These are phyloP conservation scores for Dryocosmus kuriphilus DNA, from an alignment of 2,888 invertebrate genomes.

Conservation along the genomic window DNA sequence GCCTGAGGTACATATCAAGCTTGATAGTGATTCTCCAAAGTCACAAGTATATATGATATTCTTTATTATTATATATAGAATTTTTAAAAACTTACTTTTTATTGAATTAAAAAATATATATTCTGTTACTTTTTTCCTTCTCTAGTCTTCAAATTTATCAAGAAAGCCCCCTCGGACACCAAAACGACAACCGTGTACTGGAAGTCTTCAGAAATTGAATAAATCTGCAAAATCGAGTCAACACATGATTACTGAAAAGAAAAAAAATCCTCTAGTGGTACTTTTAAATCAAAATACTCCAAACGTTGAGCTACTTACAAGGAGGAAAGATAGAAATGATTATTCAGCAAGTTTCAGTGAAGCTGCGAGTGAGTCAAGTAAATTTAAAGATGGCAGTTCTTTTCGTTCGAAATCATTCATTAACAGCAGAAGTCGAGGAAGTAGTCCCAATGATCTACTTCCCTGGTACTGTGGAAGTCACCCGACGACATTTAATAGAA, in stretches of 20 bases:
- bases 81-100: not conserved
- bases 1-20: not conserved
- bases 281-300: not conserved
- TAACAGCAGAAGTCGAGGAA: not conserved
- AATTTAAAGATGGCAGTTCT: not conserved
- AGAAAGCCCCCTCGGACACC: not conserved
- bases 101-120: not conserved
- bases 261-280: not conserved
- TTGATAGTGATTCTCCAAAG: constrained; percentile 19
- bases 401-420: not conserved
- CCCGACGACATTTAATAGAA: not conserved
- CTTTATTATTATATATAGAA: too few species aligned
- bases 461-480: constrained; percentile 8
- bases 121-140: not conserved
- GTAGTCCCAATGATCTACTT: not conserved
- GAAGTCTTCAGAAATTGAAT: constrained; percentile 20
- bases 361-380: constrained; percentile 9
- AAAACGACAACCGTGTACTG: not conserved
- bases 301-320: not conserved
- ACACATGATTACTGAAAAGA: not conserved
- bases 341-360: constrained; percentile 25
- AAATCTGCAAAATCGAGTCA: not conserved
- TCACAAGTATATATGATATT: not conserved
- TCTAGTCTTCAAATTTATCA: not conserved
- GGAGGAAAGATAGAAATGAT: not conserved